phyloP scores from a whole-genome alignment of 2,797 vertebrate genomes.

The Iguana delicatissima region DNA sequence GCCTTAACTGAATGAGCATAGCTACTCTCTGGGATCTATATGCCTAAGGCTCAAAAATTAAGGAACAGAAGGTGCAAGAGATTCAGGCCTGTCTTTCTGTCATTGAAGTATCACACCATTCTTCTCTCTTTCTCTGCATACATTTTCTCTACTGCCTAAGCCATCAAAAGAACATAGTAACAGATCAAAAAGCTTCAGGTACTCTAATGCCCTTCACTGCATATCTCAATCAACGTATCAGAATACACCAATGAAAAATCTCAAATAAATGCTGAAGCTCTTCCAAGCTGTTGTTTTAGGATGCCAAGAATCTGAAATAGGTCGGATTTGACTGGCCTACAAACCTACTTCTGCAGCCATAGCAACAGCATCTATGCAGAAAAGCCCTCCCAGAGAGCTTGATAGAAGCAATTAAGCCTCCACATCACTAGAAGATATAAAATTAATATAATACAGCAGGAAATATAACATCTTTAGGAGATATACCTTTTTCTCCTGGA shows the following conservation, averaged over 20 bases:
- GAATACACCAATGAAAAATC: not conserved
- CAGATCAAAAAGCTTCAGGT: not conserved
- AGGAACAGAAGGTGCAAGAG: not conserved
- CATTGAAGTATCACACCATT: not conserved
- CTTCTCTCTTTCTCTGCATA: not conserved
- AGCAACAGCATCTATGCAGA: not conserved
- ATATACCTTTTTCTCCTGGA: constrained; percentile 89
- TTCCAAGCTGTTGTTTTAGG: not conserved
- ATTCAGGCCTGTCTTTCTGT: not conserved
- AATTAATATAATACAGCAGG: constrained; percentile 13
- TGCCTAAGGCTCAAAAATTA: not conserved
- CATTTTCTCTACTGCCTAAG: not conserved
- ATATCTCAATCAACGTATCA: not conserved
- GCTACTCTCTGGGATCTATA: not conserved
- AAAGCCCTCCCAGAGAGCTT: not conserved
- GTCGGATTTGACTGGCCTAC: not conserved
- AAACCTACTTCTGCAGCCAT: not conserved
- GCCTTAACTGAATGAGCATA: not conserved
- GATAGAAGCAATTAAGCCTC: not conserved
- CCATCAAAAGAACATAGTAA: not conserved
- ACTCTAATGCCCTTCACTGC: not conserved
- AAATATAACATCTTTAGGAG: not conserved
- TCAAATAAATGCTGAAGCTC: not conserved
- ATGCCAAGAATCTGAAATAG: not conserved
- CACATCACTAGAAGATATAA: constrained; percentile 8